phyloP scores from a whole-genome alignment of 2,888 invertebrate genomes.

The Rhaphigaster nebulosa region DNA sequence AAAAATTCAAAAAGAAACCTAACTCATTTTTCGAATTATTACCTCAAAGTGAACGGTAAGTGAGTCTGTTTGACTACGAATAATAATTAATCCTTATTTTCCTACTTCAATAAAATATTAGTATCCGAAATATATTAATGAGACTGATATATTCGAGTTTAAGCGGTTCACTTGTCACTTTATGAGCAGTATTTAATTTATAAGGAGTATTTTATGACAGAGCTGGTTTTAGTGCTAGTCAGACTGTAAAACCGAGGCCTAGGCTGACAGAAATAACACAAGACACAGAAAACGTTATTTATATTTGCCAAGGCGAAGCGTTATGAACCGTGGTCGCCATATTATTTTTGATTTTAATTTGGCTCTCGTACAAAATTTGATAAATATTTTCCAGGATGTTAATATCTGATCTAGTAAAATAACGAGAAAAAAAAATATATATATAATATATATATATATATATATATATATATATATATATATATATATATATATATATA shows the following conservation, averaged over 20 bases:
- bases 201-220: not conserved
- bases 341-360: conserved; percentile 17
- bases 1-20: not conserved
- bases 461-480: too few species aligned
- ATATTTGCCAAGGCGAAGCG: not conserved
- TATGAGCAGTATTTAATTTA: not conserved
- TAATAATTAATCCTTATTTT: too few species aligned
- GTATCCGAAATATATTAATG: not conserved
- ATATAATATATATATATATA: too few species aligned
- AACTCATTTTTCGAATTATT: not conserved
- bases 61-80: too few species aligned
- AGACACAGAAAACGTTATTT: not conserved
- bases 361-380: not conserved
- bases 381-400: not conserved
- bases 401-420: not conserved
- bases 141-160: not conserved
- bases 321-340: not conserved
- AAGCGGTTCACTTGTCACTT: too few species aligned
- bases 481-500: too few species aligned
- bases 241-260: not conserved
- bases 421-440: not conserved
- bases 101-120: too few species aligned
- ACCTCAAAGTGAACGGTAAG: too few species aligned
- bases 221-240: not conserved
- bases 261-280: not conserved